Evolutionary conservation across 2,113 vertebrate species (phyloP), one percentile per base, ranked within the genome.

Genomic region (Bos taurus): DNA sequence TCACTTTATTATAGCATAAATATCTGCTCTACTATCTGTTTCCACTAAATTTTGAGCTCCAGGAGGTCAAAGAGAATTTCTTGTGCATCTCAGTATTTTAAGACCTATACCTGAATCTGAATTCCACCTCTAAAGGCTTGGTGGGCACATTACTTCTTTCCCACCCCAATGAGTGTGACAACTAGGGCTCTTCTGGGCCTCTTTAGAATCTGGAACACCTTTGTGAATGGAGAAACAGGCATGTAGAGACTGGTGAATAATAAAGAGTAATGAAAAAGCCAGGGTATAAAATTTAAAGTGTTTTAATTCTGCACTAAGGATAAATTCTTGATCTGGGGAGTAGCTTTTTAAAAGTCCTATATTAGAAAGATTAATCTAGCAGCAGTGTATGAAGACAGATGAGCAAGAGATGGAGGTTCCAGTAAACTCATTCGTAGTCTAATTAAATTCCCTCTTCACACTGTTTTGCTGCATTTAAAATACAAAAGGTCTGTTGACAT

Each of bases 361-460:
- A 50, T 74, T 84, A 30, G 28, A 89, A 71, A 97, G 21, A 90
- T 93, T 94, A 82, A 93, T 92, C 74, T 95, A 62, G 50, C 17
- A 88, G 26, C 25, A 91, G 77, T 84, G 81, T 15, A 83, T 59
- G 80, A 96, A 40, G 17, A 96, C 54, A 92, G 67, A 93, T 26
- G 40, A 88, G n/a, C 46, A 60, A 95, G 89, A 89, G 30, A 80
- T 83, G 46, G 23, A 48, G 19, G 13, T 83, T 56, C 80, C 83
- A 57, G n/a, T 93, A 94, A 98, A 98, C 95, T 97, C 52, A 94
- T 71, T 95, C 80, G 77, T 23, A 82, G 33, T 60, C 48, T 94
- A 93, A 97, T 95, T 94, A 88, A 97, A 91, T 97, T 95, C 64
- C 89, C 54, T 71, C n/a, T 95, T 81, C 15, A 30, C 26, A 96